These are phyloP conservation scores for Yponomeuta cagnagella DNA, from an alignment of 2,888 invertebrate species.

Conservation along the genomic window DNA sequence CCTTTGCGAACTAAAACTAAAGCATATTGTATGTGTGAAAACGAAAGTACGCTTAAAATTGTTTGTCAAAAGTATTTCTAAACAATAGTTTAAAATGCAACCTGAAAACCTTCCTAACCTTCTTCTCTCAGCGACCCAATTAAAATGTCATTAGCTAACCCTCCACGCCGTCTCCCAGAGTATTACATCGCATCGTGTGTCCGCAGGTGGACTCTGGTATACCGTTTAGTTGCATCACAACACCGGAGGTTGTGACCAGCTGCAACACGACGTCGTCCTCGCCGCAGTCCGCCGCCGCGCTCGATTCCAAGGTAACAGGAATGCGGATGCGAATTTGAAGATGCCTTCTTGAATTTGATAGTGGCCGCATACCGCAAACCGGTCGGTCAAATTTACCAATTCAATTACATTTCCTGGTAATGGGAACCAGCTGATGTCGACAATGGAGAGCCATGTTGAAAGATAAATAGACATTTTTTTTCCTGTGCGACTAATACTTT, in stretches of 20 bases:
- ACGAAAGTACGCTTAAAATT: too few relatives aligned
- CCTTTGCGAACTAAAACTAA: too few relatives aligned
- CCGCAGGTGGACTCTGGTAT: slow-evolving; percentile 66
- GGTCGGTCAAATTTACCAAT: too few relatives aligned
- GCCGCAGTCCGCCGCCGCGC: slow-evolving; percentile 45
- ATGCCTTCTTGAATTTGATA: background rate
- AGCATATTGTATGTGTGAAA: too few relatives aligned
- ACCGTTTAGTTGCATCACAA: slow-evolving; percentile 72
- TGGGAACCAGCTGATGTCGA: too few relatives aligned
- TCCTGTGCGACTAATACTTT: too few relatives aligned
- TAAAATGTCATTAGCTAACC: background rate
- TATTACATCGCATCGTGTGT: slow-evolving; percentile 1
- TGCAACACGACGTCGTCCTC: slow-evolving; percentile 62
- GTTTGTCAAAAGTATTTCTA: too few relatives aligned
- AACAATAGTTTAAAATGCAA: background rate
- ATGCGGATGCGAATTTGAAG: background rate
- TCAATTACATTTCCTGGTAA: too few relatives aligned
- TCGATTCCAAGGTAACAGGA: slow-evolving; percentile 56
- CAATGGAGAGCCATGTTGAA: too few relatives aligned
- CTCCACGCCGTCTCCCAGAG: background rate
- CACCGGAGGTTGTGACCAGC: slow-evolving; percentile 65
- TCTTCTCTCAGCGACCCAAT: background rate
- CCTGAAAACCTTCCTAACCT: too few relatives aligned
- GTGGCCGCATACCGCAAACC: background rate
- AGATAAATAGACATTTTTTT: too few relatives aligned